These are phyloP conservation scores for Piprites chloris DNA, from an alignment of 2,113 vertebrate species.

Conservation along the genomic window DNA sequence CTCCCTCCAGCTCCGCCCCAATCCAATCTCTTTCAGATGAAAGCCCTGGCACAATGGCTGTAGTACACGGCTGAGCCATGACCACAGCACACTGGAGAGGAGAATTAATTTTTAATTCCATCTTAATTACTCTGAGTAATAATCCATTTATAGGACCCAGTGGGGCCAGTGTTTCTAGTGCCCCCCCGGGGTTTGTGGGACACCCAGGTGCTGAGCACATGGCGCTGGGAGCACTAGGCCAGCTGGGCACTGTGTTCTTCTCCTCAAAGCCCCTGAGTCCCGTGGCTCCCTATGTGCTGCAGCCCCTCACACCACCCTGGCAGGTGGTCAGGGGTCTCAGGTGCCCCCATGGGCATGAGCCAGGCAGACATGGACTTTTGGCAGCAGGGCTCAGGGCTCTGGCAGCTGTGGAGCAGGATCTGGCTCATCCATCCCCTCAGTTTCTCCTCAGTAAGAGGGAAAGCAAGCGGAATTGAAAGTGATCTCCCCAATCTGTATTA, in stretches of 20 bases:
- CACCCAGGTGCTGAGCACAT: background rate
- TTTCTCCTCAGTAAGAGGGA: slow-evolving; percentile 24
- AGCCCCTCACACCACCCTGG: background rate
- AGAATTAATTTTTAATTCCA: slow-evolving; percentile 83
- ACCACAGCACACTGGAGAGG: slow-evolving; percentile 50
- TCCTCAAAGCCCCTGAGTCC: background rate
- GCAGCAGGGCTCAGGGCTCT: background rate
- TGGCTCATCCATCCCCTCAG: background rate
- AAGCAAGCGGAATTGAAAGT: slow-evolving; percentile 41
- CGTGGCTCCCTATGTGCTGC: rapidly evolving
- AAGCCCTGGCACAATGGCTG: slow-evolving; percentile 43
- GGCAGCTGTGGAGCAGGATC: background rate
- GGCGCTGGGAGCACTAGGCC: background rate
- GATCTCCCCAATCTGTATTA: slow-evolving; percentile 60
- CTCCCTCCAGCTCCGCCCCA: background rate
- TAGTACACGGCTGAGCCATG: slow-evolving; percentile 64
- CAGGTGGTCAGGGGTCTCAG: background rate
- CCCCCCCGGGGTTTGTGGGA: background rate
- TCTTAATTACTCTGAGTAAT: slow-evolving; percentile 78
- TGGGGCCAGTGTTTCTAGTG: background rate
- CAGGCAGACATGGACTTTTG: background rate
- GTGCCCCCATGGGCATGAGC: background rate
- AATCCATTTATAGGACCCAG: slow-evolving; percentile 58
- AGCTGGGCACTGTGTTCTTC: background rate
- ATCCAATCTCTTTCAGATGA: slow-evolving; percentile 39